A percentile compares a stretch with the other conserved stretches of the same genome.
Conservation (phyloP, 2,113 vertebrate genomes). For the Sus scrofa region T2T-Sscrofa CM000820.6:85040001-85040500, state of each 20-base stretch:
- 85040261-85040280: slow-evolving; percentile 82
- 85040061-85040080: slow-evolving; percentile 48
- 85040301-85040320: slow-evolving; percentile 65
- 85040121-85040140: slow-evolving; percentile 85
- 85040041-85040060: neutral
- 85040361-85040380: slow-evolving; percentile 64
- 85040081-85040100: slow-evolving; percentile 71
- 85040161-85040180: slow-evolving; percentile 82
- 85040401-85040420: neutral
- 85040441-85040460: neutral
- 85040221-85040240: slow-evolving; percentile 77
- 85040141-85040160: slow-evolving; percentile 83
- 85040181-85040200: slow-evolving; percentile 78
- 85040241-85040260: slow-evolving; percentile 59
- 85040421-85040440: neutral
- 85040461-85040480: slow-evolving; percentile 5
- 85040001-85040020: slow-evolving; percentile 68
- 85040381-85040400: slow-evolving; percentile 49
- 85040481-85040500: slow-evolving; percentile 54
- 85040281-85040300: slow-evolving; percentile 53
- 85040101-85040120: slow-evolving; percentile 76
- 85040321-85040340: slow-evolving; percentile 70
- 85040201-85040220: slow-evolving; percentile 80
- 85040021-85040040: slow-evolving; percentile 67
- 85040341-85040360: slow-evolving; percentile 63